A percentile compares a stretch with the other conserved stretches of the same genome.
Evolutionary conservation across 2,888 invertebrate genomes (phyloP).

Genomic region (Drosophila quinaria): DNA sequence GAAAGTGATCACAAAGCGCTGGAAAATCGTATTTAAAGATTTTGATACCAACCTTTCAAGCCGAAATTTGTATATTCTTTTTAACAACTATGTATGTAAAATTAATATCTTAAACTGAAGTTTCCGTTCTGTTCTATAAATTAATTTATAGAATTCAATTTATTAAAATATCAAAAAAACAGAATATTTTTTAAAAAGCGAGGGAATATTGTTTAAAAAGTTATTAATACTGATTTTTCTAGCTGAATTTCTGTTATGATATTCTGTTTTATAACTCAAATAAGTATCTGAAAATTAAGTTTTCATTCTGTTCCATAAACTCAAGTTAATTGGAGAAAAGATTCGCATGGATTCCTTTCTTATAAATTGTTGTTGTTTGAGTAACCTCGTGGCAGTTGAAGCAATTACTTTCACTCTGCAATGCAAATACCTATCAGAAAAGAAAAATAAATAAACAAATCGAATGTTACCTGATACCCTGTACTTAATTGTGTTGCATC

Average conservation of each 20-base stretch:
- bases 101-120: too few species aligned
- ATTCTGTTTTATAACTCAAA: not conserved
- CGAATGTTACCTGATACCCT: slow-evolving; percentile 59
- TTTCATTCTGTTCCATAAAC: not conserved
- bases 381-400: slow-evolving; percentile 1
- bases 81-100: too few species aligned
- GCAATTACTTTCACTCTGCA: slow-evolving; percentile 59
- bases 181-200: too few species aligned
- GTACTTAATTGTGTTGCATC: slow-evolving; percentile 23
- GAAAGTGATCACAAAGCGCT: too few species aligned
- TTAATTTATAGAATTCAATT: too few species aligned
- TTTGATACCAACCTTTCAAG: too few species aligned
- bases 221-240: too few species aligned
- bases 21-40: too few species aligned
- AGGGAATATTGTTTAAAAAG: too few species aligned
- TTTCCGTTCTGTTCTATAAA: too few species aligned
- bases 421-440: slow-evolving; percentile 44
- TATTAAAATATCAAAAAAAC: too few species aligned
- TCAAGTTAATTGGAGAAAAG: not conserved
- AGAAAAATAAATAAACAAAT: slow-evolving; percentile 51
- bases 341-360: not conserved
- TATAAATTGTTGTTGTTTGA: not conserved
- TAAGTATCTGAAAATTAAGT: not conserved
- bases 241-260: not conserved
- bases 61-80: too few species aligned